These are phyloP conservation scores for Ammospiza caudacuta DNA, from an alignment of 2,113 vertebrate genomes.

Conservation along the genomic window DNA sequence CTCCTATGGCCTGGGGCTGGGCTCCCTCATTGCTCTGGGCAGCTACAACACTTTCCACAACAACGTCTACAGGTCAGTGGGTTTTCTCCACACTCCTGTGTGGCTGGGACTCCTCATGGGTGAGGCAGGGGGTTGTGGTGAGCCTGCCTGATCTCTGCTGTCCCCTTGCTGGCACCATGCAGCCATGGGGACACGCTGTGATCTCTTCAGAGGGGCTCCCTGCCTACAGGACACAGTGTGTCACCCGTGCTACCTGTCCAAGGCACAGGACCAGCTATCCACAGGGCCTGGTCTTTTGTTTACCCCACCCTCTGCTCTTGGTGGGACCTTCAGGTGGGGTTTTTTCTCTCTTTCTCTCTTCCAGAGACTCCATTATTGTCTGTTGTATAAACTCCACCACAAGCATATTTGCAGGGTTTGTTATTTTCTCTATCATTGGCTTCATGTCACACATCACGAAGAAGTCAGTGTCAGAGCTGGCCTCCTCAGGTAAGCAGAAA, in stretches of 20 bases:
- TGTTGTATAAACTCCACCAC: constrained; percentile 90
- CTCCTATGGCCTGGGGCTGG: constrained; percentile 88
- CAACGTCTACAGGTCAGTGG: constrained; percentile 85
- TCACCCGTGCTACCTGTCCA: neutral
- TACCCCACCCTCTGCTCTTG: neutral
- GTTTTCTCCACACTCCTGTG: neutral
- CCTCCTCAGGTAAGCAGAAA: constrained; percentile 83
- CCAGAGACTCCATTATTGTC: constrained; percentile 89
- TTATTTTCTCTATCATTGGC: constrained; percentile 93
- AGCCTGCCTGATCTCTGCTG: neutral
- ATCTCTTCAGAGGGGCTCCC: accelerated
- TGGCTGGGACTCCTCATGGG: accelerated
- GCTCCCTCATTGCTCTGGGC: constrained; percentile 88
- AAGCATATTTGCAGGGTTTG: constrained; percentile 88
- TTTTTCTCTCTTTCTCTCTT: neutral
- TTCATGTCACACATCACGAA: constrained; percentile 92
- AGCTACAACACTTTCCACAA: constrained; percentile 91
- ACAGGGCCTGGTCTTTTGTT: neutral
- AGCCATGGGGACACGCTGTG: accelerated
- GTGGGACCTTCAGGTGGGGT: neutral
- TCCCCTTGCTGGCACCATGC: neutral
- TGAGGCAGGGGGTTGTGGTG: neutral
- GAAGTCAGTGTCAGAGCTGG: constrained; percentile 86
- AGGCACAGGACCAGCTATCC: neutral
- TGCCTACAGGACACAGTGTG: neutral